Conservation (phyloP, 2,113 vertebrate genomes). For the Elephantulus edwardii region DNA sequence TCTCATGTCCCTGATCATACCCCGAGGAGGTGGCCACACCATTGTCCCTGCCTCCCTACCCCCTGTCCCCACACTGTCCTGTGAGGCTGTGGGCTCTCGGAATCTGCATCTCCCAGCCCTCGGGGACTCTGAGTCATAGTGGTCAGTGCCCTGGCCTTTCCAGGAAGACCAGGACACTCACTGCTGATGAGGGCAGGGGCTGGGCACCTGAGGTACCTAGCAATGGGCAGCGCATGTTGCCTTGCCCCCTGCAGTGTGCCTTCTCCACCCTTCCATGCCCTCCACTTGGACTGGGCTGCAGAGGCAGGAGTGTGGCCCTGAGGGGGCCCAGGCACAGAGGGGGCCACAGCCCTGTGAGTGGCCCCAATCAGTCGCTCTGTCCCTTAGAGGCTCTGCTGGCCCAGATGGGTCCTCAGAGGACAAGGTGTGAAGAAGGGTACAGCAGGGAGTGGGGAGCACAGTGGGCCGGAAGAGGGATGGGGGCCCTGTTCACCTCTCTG, state of each 20-base stretch:
- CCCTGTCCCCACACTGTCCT: background rate
- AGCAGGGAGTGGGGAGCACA: no score
- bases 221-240: background rate
- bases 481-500: background rate
- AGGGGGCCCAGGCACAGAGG: background rate
- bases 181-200: background rate
- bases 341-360: background rate
- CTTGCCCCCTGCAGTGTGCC: background rate
- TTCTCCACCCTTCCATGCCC: background rate
- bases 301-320: rapidly evolving
- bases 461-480: no score
- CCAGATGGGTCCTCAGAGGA: background rate
- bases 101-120: no score
- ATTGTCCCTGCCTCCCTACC: no score
- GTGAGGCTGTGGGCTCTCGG: background rate
- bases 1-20: no score
- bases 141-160: background rate
- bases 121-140: background rate
- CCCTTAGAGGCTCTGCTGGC: background rate
- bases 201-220: rapidly evolving
- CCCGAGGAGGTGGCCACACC: no score
- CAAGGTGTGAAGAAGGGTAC: background rate
- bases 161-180: background rate
- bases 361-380: no score
- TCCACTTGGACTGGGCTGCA: rapidly evolving